Conservation (phyloP, 2,797 vertebrate genomes). For the Sebastes cheni region DNA sequence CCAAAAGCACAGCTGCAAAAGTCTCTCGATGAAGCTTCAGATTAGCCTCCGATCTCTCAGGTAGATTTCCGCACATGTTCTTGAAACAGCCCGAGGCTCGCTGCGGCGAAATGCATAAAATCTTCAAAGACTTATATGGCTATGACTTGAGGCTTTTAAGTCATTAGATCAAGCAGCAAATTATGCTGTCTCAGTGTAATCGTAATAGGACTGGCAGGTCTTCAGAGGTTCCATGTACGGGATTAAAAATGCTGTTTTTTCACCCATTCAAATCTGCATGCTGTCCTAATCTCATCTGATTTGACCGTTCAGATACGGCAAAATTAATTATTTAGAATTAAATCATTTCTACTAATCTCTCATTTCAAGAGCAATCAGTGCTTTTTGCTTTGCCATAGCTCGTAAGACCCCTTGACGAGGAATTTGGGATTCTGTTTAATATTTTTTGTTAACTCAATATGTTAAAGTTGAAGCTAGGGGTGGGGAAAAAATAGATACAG, state of each 20-base stretch:
- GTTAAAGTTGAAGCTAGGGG: neutral
- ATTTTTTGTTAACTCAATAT: neutral
- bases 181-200: slow-evolving; percentile 11
- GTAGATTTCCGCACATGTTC: slow-evolving; percentile 8
- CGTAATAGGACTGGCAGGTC: slow-evolving; percentile 17
- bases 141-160: slow-evolving; percentile 21
- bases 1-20: neutral
- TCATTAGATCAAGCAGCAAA: slow-evolving; percentile 35
- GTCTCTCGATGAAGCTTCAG: neutral
- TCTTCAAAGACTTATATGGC: slow-evolving; percentile 9
- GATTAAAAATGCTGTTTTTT: neutral
- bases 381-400: neutral
- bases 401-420: neutral
- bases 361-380: neutral
- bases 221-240: neutral
- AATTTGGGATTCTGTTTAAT: neutral
- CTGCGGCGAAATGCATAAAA: neutral
- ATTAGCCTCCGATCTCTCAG: neutral
- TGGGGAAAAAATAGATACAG: rapidly evolving
- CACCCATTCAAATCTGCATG: neutral
- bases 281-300: neutral
- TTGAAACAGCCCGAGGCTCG: neutral
- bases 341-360: neutral
- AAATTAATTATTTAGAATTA: neutral
- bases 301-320: neutral